Evolutionary conservation across 2,888 invertebrate species (phyloP), one percentile per base, ranked within the genome.

Genomic region (Xanthostigma xanthostigma): DNA sequence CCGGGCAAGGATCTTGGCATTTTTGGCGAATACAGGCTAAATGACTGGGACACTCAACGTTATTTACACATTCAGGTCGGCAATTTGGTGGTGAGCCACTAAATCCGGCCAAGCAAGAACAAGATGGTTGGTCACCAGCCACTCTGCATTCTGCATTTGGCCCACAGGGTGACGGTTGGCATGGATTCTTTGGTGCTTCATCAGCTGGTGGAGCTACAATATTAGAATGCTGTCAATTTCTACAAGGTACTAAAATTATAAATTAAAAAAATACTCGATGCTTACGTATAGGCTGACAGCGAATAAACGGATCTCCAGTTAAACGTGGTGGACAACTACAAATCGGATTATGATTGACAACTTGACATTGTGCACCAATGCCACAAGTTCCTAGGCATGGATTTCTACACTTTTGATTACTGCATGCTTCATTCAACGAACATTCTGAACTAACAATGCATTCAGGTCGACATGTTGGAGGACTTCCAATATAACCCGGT

Each of bases 1-100:
- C 88, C 50, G 78, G 75, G 57, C 88, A 84, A 42, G 84, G 83
- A 60, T 84, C 76, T 59, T 73, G 70, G 60, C 84, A 84, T 63
- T 77, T 79, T 46, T 77, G 78, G 54, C 74, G 73, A 33, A 81
- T 71, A 60, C 84, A 84, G 8, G 81, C 77, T 54, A 73, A 71
- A 54, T 79, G 75, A 57, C 75, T 73, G 3, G 77, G 66, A 61
- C 84, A 84, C 56, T 82, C 81, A 2, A 74, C 76, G 64, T 79
- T 77, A 1, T 79, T 70, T 41, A 75, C 64, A 55, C 79, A 79
- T 56, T 79, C 79, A 2, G 79, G 78, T 10, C 78, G 68, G 55
- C 71, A 72, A 9, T 68, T 69, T 53, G 64, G 72, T 1, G 74
- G 72, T 60, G 80, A 76, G 48, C 86, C 86, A 53, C 78, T 73